Conservation (phyloP, 1,140 invertebrate genomes). For the Artemia franciscana region DNA sequence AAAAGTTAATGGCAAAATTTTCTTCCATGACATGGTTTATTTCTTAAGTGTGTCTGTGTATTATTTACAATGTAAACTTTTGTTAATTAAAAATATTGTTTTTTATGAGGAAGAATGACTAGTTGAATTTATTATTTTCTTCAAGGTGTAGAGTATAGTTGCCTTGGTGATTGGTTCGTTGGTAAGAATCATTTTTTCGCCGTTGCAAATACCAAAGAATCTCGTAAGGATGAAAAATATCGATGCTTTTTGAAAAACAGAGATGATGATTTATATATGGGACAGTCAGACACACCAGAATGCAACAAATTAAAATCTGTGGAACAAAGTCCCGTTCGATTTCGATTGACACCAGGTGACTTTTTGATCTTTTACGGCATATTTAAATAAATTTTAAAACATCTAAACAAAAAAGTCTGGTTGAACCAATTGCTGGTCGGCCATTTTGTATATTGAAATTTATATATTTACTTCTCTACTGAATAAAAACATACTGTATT, state of each 20-base stretch:
- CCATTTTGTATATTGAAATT: too few species aligned
- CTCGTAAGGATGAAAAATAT: slow-evolving; percentile 75
- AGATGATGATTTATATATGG: slow-evolving; percentile 72
- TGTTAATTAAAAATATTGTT: slow-evolving; percentile 1
- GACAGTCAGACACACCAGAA: slow-evolving; percentile 72
- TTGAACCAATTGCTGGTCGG: too few species aligned
- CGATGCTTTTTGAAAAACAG: slow-evolving; percentile 79
- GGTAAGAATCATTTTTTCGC: slow-evolving; percentile 87
- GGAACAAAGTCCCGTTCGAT: slow-evolving; percentile 72
- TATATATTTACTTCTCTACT: too few species aligned
- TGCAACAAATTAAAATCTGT: slow-evolving; percentile 76
- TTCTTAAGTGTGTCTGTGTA: too few species aligned
- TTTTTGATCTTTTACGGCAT: too few species aligned
- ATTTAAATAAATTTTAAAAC: too few species aligned
- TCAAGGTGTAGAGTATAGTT: slow-evolving; percentile 67
- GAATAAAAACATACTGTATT: too few species aligned
- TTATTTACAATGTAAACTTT: too few species aligned
- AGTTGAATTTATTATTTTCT: slow-evolving; percentile 11
- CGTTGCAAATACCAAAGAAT: slow-evolving; percentile 80
- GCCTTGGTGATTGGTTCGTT: slow-evolving; percentile 82
- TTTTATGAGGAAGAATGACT: too few species aligned
- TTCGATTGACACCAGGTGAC: slow-evolving; percentile 54
- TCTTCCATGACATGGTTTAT: too few species aligned
- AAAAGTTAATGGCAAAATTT: too few species aligned
- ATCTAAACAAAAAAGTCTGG: too few species aligned